Base-by-base conservation (phyloP, 1,140 invertebrate genomes). In the Thaumatotibia leucotreta region DNA sequence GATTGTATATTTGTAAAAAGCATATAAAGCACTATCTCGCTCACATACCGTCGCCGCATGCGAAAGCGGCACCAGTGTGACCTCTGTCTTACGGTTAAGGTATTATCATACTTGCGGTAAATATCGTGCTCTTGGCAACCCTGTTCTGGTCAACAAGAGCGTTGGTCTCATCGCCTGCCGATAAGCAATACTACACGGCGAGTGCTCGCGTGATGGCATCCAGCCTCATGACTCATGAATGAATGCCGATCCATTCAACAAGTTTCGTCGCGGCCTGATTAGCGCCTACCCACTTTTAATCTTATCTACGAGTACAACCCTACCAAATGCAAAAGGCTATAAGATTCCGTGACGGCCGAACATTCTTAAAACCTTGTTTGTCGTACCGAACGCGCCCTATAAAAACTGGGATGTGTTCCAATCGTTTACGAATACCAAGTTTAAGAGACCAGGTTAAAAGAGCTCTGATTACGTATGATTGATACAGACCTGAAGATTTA, bases 231-330 rank as follows among this genome's bases (percentile, higher is more conserved):
- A 62, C 23, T 65, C 74, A 88, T 90, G 84, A 88, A 88, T 85
- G 83, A 79, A 83, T 77, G 70, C 58, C 77, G 76, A 80, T 83
- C 83, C 86, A 88, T 88, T 90, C 83, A 88, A 83, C 80, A 77
- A 84, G 83, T 84, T 84, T 82, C 79, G 88, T 88, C 84, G 78
- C 82, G 86, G 85, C 81, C 85, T 88, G 88, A 88, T 90, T 85
- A 79, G 78, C 76, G 77, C 76, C 70, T n/a, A n/a, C n/a, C n/a
- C 77, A 83, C 81, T 79, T 84, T 76, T 77, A 88, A 85, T 86
- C 80, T 88, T 89, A 88, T 88, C 84, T 84, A 86, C 82, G n/a
- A n/a, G n/a, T 81, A 83, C 69, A 77, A 78, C 74, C 70, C n/a
- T n/a, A 76, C 66, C 68, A 11, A 49, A 27, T 58, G 39, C 39